Evolutionary conservation across 2,797 vertebrate genomes (phyloP), one percentile per base, ranked within the genome.

Genomic region (Argya squamiceps): DNA sequence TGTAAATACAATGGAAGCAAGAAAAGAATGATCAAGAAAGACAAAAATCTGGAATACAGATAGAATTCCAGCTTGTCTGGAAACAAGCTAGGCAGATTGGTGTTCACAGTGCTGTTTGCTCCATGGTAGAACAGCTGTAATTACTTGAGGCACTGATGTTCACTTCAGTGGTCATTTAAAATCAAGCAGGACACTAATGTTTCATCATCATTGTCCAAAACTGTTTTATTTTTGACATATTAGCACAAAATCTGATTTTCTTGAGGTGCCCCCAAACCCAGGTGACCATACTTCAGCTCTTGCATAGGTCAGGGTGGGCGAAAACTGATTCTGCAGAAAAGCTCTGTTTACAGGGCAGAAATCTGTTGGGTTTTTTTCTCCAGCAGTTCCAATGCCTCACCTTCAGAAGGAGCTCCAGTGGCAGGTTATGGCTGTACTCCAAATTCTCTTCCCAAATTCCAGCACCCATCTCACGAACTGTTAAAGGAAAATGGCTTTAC

Each of bases 401-500:
- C 99, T 37, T 99, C 98, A 63, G 99, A 99, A 97, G 98, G 98
- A 59, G 96, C 96, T 36, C 98, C 98, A 2, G 96, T 98, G 26
- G 82, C 97, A 18, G 98, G 97, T 77, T 98, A 98, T 0, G 98
- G 98, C 70, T 99, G 98, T 89, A 98, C 98, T 52, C 99, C 99
- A 29, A 98, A 98, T 91, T 99, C 99, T 32, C 98, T 99, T 88
- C 99, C 99, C 63, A 99, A 99, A 75, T 99, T 99, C 97, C 99
- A 99, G 97, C 99, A 99, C 95, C 99, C 99, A 55, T 99, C 99
- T 89, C 99, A 99, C 11, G 99, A 99, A 95, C 97, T 99, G 96
- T 96, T 99, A 94, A 98, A 98, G 94, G 99, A 99, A 96, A 99
- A 99, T 83, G 99, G 99, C 97, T 99, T 99, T 95, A 99, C 99